These are phyloP conservation scores for Helobdella robusta DNA, from an alignment of 2,888 invertebrate species.

Conservation along the genomic window DNA sequence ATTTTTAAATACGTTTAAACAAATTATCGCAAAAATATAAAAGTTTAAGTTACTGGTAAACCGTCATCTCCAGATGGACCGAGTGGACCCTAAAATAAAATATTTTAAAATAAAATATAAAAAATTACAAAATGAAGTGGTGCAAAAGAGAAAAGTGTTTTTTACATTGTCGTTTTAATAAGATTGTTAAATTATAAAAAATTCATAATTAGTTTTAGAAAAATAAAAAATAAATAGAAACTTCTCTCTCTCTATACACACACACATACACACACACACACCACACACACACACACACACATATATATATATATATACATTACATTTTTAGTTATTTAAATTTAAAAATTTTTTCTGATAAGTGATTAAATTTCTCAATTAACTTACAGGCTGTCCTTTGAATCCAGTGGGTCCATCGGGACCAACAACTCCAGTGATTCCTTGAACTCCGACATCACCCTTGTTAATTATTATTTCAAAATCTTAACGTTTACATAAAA, in stretches of 20 bases:
- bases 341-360: not conserved
- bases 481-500: not conserved
- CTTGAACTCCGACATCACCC: constrained; percentile 23
- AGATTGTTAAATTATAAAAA: not conserved
- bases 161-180: not conserved
- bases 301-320: not conserved
- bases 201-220: not conserved
- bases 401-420: constrained; percentile 25
- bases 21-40: not conserved
- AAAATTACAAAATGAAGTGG: not conserved
- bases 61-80: constrained; percentile 24
- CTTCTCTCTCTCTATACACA: too few species aligned
- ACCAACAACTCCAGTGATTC: constrained; percentile 19
- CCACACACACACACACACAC: too few species aligned
- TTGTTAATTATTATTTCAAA: not conserved
- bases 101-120: not conserved
- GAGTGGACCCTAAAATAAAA: constrained; percentile 22
- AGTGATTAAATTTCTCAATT: not conserved
- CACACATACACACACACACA: too few species aligned
- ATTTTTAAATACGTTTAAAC: not conserved
- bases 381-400: constrained; percentile 25
- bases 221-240: not conserved
- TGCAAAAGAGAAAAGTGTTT: not conserved
- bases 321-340: not conserved
- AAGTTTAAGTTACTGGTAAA: constrained; percentile 8